phyloP scores from a whole-genome alignment of 2,797 vertebrate species.

The Acrossocheilus fasciatus region DNA sequence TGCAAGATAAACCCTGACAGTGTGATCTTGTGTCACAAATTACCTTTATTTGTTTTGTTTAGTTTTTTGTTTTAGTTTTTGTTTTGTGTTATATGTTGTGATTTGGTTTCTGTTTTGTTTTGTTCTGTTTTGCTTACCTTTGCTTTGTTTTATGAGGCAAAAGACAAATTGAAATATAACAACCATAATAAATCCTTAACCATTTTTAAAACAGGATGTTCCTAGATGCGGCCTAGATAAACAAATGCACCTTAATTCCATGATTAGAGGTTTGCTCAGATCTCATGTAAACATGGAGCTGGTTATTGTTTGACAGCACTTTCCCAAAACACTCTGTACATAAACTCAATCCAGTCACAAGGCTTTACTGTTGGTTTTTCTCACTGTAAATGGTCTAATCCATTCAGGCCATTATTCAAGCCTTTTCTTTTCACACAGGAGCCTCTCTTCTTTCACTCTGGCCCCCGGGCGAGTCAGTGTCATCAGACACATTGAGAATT shows the following conservation, averaged over 20 bases:
- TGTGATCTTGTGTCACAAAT: not conserved
- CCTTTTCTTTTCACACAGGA: constrained; percentile 50
- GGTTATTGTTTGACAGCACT: constrained; percentile 16
- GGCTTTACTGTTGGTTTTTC: constrained; percentile 29
- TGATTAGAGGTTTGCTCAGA: constrained; percentile 8
- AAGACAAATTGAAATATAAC: not conserved
- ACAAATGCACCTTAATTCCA: constrained; percentile 7
- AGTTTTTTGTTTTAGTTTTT: no score
- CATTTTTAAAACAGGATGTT: not conserved
- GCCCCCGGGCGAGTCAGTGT: constrained; percentile 73
- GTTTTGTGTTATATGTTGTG: not conserved
- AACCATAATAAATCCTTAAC: not conserved
- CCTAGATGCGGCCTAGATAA: not conserved
- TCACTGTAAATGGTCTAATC: constrained; percentile 31
- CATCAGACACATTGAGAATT: constrained; percentile 73
- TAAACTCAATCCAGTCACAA: constrained; percentile 44
- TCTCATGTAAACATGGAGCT: not conserved
- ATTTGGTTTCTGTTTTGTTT: not conserved
- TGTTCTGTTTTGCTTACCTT: not conserved
- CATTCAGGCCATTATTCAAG: constrained; percentile 29
- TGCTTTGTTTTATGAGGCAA: not conserved
- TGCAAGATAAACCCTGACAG: not conserved
- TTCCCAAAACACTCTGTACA: not conserved
- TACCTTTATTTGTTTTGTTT: not conserved
- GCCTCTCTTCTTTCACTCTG: constrained; percentile 55